Evolutionary conservation across 2,797 vertebrate species (phyloP).

Genomic region (Amazona finschi): DNA sequence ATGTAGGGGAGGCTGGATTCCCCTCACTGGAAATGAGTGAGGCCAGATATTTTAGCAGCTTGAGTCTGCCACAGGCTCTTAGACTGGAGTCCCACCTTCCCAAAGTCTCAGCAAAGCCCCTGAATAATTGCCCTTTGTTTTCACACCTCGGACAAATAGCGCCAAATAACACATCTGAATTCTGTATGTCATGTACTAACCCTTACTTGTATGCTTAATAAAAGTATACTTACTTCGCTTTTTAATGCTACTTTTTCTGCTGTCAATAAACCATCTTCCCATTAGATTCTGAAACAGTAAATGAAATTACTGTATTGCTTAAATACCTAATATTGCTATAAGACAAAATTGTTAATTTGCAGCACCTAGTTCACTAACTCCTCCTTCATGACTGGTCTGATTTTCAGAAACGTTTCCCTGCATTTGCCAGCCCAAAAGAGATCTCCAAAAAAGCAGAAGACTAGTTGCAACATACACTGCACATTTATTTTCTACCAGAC

Average conservation of each 20-base stretch:
- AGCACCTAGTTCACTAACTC: background rate
- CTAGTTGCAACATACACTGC: background rate
- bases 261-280: background rate
- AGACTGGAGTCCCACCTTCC: background rate
- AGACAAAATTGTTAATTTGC: background rate
- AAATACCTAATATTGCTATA: background rate
- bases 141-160: background rate
- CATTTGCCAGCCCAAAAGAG: background rate
- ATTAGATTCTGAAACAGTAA: background rate
- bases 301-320: background rate
- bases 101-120: background rate
- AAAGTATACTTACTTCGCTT: background rate
- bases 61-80: background rate
- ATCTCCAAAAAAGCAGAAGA: background rate
- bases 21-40: background rate
- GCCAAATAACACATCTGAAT: background rate
- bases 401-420: background rate
- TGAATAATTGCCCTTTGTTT: background rate
- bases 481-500: background rate
- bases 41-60: background rate
- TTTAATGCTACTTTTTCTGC: background rate
- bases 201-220: background rate
- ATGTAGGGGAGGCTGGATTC: background rate
- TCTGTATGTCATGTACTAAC: background rate
- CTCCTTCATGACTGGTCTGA: background rate